Base-by-base conservation (phyloP, 2,888 invertebrate genomes). In the Caenorhabditis sp. region DNA sequence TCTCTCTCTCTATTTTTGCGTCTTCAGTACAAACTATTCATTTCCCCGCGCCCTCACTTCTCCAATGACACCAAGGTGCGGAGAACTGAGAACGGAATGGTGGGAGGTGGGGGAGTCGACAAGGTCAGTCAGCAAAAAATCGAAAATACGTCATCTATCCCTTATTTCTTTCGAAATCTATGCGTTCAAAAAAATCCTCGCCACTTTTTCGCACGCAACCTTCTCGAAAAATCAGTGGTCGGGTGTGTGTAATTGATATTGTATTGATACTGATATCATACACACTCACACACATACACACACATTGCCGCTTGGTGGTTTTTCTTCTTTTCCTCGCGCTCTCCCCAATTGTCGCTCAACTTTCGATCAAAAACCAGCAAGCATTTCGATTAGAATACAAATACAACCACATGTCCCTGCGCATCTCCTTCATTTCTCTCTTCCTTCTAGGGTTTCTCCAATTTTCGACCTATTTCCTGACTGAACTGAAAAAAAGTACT, bases 351-450 rank as follows among this genome's bases (percentile, higher is more conserved):
- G 35, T 65, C 45, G 53, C 55, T 68, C 56, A 66, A 66, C 56
- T 66, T 53, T 56, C 50, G 39, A 58, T 52, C 41, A 59, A 59
- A 68, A 59, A 70, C 59, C 70, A 70, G 52, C 59, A 70, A 68
- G 68, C 68, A 58, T 58, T 58, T 68, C 48, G 58, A 70, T 59
- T 53, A 59, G 70, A 70, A 70, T 70, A 59, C 70, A 70, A 70
- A 70, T 61, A 70, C 59, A 58, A 66, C 65, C 65, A 56, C 66
- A 56, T 66, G 68, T 68, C 52, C 45, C 37, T 13, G 46, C 24
- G 11, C 30, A 26, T 24, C 22, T 20, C 24, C 35, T 13, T 20
- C 26, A 15, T 20, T 55, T 15, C 17, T 11, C 17, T 45, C 22
- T 30, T 35, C 22, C 17, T 43, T 8, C 35, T 20, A 13, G 43